Conservation (phyloP, 2,888 invertebrate species). For the Dryomyza anilis region DNA sequence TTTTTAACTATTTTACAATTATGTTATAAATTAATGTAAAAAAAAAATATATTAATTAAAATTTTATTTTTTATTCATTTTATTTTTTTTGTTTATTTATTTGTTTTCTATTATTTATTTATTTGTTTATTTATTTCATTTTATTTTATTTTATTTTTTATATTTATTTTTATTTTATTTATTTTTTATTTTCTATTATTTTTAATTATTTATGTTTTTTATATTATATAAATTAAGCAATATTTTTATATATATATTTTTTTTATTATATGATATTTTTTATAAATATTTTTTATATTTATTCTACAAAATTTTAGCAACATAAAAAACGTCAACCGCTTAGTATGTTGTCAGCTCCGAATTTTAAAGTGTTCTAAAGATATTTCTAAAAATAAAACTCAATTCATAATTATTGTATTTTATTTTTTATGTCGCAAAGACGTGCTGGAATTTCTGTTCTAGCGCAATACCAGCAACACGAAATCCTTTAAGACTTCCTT, state of each 20-base stretch:
- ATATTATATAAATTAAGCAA: neutral
- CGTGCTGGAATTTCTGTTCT: too few species aligned
- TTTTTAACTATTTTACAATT: neutral
- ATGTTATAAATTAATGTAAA: neutral
- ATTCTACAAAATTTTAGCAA: too few species aligned
- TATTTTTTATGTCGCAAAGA: too few species aligned
- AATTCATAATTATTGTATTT: too few species aligned
- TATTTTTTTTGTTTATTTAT: neutral
- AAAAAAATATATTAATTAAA: neutral
- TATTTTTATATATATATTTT: neutral
- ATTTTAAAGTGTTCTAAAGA: too few species aligned
- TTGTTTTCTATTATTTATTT: neutral
- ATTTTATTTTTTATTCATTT: neutral
- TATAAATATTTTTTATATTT: slow-evolving; percentile 1
- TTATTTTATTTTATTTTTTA: neutral
- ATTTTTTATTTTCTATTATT: neutral
- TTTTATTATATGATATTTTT: neutral
- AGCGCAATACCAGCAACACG: too few species aligned
- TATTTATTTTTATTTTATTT: neutral
- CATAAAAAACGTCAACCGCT: too few species aligned
- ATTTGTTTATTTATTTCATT: neutral
- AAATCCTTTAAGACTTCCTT: too few species aligned
- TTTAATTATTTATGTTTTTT: neutral
- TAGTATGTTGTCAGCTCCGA: too few species aligned
- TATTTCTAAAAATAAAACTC: too few species aligned